These are phyloP conservation scores for Ganaspis brasiliensis DNA, from an alignment of 2,888 invertebrate species.

Conservation along the genomic window DNA sequence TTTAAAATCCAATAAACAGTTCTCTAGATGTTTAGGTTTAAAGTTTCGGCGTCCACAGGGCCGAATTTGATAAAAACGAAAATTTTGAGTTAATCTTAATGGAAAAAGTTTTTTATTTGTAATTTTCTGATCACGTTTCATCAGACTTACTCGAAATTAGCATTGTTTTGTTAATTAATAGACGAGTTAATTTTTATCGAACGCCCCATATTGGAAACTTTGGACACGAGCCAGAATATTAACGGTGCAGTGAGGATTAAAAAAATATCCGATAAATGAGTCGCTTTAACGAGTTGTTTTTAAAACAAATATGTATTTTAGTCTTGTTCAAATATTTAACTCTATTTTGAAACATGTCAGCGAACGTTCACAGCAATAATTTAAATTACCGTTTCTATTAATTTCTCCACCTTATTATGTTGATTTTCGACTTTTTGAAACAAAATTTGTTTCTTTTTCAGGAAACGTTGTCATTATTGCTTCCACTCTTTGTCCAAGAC, in stretches of 20 bases:
- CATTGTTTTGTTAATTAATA: no score
- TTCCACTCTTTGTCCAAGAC: conserved; percentile 79
- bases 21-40: background rate
- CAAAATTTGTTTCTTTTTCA: conserved; percentile 51
- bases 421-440: conserved; percentile 10
- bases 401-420: no score
- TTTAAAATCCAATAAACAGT: background rate
- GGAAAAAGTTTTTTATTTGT: no score
- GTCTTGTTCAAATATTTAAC: conserved; percentile 8
- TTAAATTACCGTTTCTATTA: background rate
- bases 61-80: no score
- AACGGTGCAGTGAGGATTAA: background rate
- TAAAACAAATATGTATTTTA: conserved; percentile 2
- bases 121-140: no score
- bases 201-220: conserved; percentile 14
- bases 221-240: conserved; percentile 5
- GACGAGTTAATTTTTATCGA: no score
- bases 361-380: background rate
- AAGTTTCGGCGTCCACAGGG: background rate
- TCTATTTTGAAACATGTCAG: background rate
- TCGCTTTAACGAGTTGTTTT: conserved; percentile 14
- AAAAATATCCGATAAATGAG: conserved; percentile 8
- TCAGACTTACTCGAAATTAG: no score
- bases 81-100: no score
- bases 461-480: conserved; percentile 82